Percentiles rank a stretch among this genome's conserved stretches.
Evolutionary conservation across 2,113 vertebrate species (phyloP).

Genomic region (Chionodraco myersi): DNA sequence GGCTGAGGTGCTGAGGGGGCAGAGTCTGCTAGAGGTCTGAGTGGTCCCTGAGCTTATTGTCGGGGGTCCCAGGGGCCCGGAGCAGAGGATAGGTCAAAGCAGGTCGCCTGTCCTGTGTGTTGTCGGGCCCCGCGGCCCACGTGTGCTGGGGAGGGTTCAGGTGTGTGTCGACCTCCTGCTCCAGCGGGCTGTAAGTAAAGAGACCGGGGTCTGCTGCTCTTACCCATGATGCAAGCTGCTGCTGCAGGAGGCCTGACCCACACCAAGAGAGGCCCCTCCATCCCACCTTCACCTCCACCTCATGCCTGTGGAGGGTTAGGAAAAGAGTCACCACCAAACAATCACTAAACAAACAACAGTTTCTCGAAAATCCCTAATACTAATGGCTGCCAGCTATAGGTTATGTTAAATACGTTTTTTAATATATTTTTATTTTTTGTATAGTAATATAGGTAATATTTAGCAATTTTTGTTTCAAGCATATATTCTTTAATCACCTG

Average conservation of each 20-base stretch:
- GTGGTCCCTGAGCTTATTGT: conserved; percentile 74
- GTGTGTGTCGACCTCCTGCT: conserved; percentile 79
- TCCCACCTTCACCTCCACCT: conserved; percentile 23
- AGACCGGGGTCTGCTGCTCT: conserved; percentile 66
- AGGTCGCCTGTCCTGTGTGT: conserved; percentile 74
- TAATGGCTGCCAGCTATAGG: neutral
- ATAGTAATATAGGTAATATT: neutral
- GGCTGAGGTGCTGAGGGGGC: conserved; percentile 56
- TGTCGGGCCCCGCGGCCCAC: conserved; percentile 64
- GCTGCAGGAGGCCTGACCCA: conserved; percentile 58
- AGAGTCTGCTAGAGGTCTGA: conserved; percentile 67
- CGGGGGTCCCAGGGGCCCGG: conserved; percentile 65
- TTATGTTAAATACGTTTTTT: neutral
- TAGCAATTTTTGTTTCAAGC: neutral
- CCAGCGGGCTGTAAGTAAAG: conserved; percentile 80
- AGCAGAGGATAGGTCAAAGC: conserved; percentile 76
- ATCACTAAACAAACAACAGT: conserved; percentile 35
- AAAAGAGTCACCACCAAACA: conserved; percentile 35
- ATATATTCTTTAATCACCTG: neutral
- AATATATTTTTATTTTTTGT: neutral
- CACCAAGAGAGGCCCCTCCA: conserved; percentile 41
- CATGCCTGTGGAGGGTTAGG: conserved; percentile 21
- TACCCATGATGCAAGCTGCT: conserved; percentile 63
- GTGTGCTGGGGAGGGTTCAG: conserved; percentile 73
- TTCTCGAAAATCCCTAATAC: neutral